Percentiles rank a stretch among this genome's conserved stretches.
phyloP scores from a whole-genome alignment of 2,113 vertebrate genomes.

The Gadus chalcogrammus region DNA sequence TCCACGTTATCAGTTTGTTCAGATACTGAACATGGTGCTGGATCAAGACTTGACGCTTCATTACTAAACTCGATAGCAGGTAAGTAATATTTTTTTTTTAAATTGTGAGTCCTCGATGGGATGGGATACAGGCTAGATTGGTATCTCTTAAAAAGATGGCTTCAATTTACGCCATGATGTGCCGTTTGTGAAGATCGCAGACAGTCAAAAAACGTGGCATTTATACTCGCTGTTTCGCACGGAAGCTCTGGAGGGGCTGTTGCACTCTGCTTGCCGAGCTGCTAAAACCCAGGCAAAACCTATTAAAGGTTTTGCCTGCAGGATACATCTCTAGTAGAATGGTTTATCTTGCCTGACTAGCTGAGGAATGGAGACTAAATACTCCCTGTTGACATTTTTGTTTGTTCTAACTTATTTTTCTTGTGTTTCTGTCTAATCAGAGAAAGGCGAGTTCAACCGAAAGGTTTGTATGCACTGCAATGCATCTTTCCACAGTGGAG shows the following conservation, averaged over 20 bases:
- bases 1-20: conserved; percentile 82
- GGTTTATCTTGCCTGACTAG: no score
- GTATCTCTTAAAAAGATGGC: no score
- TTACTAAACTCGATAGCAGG: conserved; percentile 86
- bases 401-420: neutral
- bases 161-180: neutral
- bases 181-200: neutral
- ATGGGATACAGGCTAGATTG: no score
- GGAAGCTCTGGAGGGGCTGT: no score
- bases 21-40: conserved; percentile 81
- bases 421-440: conserved; percentile 61
- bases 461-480: conserved; percentile 90
- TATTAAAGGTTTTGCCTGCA: no score
- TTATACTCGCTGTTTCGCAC: no score
- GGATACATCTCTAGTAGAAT: no score
- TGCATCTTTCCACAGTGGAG: conserved; percentile 91
- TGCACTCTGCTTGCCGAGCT: no score
- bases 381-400: neutral
- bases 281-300: no score
- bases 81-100: conserved; percentile 62
- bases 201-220: no score
- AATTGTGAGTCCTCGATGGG: no score
- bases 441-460: conserved; percentile 82
- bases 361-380: neutral
- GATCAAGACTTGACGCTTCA: conserved; percentile 80